Base-by-base conservation (phyloP, 2,113 vertebrate genomes). In the Numida meleagris region DNA sequence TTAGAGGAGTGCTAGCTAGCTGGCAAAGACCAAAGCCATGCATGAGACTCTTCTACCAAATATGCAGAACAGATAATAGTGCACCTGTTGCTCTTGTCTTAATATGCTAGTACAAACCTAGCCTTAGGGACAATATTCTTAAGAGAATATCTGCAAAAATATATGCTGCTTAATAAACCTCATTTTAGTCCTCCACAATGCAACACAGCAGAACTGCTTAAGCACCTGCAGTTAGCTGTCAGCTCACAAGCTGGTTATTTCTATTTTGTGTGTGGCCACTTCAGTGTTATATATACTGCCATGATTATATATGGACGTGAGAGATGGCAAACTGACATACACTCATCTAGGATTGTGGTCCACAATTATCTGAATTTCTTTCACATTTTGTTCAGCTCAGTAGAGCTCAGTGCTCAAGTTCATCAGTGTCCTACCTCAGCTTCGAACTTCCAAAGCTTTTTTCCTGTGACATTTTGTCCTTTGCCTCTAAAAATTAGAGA, bases 401-500 rank as follows among this genome's bases (percentile, higher is more conserved):
- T 36, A 55, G 51, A 81, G 48, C 24, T 34, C 50, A 13, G 9
- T 23, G 57, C 46, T 75, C 76, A 34, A 83, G 57, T 73, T 80
- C 48, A n/a, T 61, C 55, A 24, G 25, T 75, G 27, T 53, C 48
- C 36, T 57, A 42, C 36, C 31, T 74, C 43, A 45, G 12, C 51
- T 50, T 79, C 36, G 51, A 29, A 89, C 40, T 89, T 72, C 36
- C 2, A 1, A 57, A 51, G 58, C 14, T 48, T 10, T 73, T 83
- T 43, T 68, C 38, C 61, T 63, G 33, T 50, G 57, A 2, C 1
- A 0, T 73, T 81, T 84, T 85, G 5, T 18, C 42, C 42, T 90
- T 90, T 78, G 16, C n/a, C 33, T 59, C 45, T 59, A 57, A 89
- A 91, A 80, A 48, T 50, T 58, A 24, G 31, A 36, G 78, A 72